These are phyloP conservation scores for Drosophila lacteicornis DNA, from an alignment of 1,140 invertebrate species.

Conservation along the genomic window DNA sequence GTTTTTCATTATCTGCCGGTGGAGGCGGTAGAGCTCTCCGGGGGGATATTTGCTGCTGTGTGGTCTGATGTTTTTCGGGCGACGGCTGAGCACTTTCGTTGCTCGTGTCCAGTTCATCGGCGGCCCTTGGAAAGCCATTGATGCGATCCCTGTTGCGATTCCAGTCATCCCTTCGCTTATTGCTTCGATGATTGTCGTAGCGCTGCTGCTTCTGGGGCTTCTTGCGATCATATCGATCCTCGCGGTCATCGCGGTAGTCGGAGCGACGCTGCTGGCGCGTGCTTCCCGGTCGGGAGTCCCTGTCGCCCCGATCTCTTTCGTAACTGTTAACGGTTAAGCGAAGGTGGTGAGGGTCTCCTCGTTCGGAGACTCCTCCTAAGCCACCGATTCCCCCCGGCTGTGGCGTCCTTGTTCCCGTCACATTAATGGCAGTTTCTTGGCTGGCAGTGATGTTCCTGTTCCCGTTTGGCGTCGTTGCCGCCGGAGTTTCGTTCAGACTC, in stretches of 20 bases:
- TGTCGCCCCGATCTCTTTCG: slow-evolving; percentile 33
- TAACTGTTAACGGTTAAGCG: slow-evolving; percentile 17
- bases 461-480: slow-evolving; percentile 22
- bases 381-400: background rate
- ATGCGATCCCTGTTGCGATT: slow-evolving; percentile 81
- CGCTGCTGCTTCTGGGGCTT: slow-evolving; percentile 78
- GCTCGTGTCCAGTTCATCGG: slow-evolving; percentile 74
- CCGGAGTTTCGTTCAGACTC: slow-evolving; percentile 34
- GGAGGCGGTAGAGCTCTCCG: slow-evolving; percentile 19
- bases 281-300: slow-evolving; percentile 30
- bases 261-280: slow-evolving; percentile 64
- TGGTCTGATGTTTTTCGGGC: slow-evolving; percentile 67
- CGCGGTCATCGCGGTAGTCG: slow-evolving; percentile 69
- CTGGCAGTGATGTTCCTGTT: slow-evolving; percentile 57
- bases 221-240: slow-evolving; percentile 56
- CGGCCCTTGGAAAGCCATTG: slow-evolving; percentile 69
- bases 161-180: slow-evolving; percentile 82
- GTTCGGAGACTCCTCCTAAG: background rate
- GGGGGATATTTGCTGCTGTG: slow-evolving; percentile 64
- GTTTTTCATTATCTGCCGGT: slow-evolving; percentile 71
- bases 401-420: slow-evolving; percentile 21
- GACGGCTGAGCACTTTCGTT: slow-evolving; percentile 80
- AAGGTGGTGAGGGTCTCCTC: background rate
- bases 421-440: slow-evolving; percentile 41
- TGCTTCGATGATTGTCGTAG: slow-evolving; percentile 82